Evolutionary conservation across 2,888 invertebrate genomes (phyloP).

Genomic region (Caenorhabditis angaria): DNA sequence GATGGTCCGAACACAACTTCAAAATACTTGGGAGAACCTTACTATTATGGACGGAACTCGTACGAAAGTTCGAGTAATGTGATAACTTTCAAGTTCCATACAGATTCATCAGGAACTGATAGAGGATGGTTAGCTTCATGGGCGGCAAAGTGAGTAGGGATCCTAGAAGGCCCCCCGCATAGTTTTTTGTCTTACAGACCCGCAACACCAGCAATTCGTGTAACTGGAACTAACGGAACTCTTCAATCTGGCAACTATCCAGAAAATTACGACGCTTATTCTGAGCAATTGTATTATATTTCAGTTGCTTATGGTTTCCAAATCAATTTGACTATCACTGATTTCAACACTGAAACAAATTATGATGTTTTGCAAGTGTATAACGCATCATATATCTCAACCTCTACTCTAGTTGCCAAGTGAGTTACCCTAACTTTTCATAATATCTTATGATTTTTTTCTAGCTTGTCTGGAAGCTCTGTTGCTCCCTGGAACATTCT

Average conservation of each 20-base stretch:
- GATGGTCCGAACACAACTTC: constrained; percentile 10
- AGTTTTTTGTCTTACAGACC: constrained; percentile 18
- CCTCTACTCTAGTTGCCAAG: constrained; percentile 17
- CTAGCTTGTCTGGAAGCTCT: constrained; percentile 23
- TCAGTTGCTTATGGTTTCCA: constrained; percentile 29
- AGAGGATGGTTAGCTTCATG: constrained; percentile 7
- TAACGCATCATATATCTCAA: constrained; percentile 12
- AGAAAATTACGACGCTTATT: constrained; percentile 78
- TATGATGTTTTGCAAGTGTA: constrained; percentile 33
- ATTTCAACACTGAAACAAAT: constrained; percentile 25
- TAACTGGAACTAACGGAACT: constrained; percentile 18
- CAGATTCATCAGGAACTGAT: background rate
- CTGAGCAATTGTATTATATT: constrained; percentile 38
- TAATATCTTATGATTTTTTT: background rate
- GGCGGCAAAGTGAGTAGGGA: constrained; percentile 5
- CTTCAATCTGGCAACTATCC: constrained; percentile 83
- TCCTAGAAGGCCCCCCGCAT: background rate
- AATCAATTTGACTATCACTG: constrained; percentile 23
- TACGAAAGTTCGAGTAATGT: background rate
- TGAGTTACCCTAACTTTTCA: background rate
- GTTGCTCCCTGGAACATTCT: constrained; percentile 25
- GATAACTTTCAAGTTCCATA: constrained; percentile 9
- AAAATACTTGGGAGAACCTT: background rate
- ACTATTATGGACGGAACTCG: background rate
- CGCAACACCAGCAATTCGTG: constrained; percentile 17